Evolutionary conservation across 2,113 vertebrate species (phyloP), one percentile per base, ranked within the genome.

Genomic region (Eclectus roratus): DNA sequence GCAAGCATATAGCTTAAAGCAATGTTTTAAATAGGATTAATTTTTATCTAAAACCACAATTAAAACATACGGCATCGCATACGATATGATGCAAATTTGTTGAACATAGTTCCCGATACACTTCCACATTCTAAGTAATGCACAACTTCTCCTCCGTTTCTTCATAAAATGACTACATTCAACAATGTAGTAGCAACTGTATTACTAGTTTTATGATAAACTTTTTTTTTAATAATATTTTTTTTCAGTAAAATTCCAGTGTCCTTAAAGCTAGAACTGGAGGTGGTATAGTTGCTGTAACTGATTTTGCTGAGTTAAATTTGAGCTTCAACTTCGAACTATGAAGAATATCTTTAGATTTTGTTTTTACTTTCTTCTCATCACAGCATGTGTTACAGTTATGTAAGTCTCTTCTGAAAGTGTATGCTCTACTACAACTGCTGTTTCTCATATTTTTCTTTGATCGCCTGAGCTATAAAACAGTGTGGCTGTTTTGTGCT

Each of bases 291-390:
- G 87, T 55, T 81, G 6, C 27, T 91, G 13, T 43, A 87, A 28
- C 25, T 93, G 65, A 56, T 68, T 77, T 47, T 71, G 35, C 31
- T 69, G 43, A 80, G 43, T 64, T 96, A 71, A 76, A 83, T 80
- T 83, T 80, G 58, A 78, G 15, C 29, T 89, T 94, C 94, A 89
- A 85, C 13, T 37, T 35, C 33, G 49, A 16, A 31, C 24, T 84
- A 33, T 76, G 81, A 70, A 80, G 24, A 91, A 73, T 65, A 66
- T 25, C 11, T 74, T 95, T 93, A 93, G 24, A 56, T 43, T 86
- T 77, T 76, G 37, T 78, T 95, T 96, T 89, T 50, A n/a, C 49
- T 76, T 93, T 79, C 52, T 56, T 90, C 52, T 95, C 35, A 78
- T 88, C 77, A 78, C 25, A 73, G 33, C 56, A 50, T 63, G 71